phyloP scores from a whole-genome alignment of 2,888 invertebrate genomes.

The Meteorus colon region DNA sequence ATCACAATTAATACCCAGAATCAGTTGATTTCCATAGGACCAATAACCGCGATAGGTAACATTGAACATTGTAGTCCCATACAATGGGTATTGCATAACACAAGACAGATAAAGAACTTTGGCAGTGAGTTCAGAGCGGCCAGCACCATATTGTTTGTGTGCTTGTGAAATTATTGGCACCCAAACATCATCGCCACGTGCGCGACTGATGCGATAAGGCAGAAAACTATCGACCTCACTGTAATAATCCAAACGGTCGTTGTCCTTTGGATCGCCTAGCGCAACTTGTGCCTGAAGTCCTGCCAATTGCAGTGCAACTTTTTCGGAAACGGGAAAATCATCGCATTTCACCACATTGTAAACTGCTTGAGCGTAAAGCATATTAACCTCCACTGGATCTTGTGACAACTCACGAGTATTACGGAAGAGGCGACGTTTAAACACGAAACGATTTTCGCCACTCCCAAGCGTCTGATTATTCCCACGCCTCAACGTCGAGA shows the following conservation, averaged over 20 bases:
- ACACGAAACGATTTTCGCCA: conserved; percentile 93
- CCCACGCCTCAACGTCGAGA: conserved; percentile 76
- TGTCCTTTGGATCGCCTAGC: conserved; percentile 88
- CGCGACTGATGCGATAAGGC: conserved; percentile 86
- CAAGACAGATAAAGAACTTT: conserved; percentile 95
- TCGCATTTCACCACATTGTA: conserved; percentile 96
- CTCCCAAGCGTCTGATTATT: conserved; percentile 82
- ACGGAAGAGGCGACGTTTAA: conserved; percentile 91
- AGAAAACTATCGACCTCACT: conserved; percentile 93
- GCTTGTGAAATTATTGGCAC: conserved; percentile 90
- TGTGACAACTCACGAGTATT: conserved; percentile 92
- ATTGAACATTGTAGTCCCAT: conserved; percentile 89
- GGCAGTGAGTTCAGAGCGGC: conserved; percentile 91
- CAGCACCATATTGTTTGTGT: conserved; percentile 93
- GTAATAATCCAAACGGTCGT: conserved; percentile 88
- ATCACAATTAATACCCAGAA: conserved; percentile 92
- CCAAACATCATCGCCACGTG: conserved; percentile 89
- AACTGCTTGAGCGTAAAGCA: conserved; percentile 95
- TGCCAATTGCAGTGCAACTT: conserved; percentile 93
- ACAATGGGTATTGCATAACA: conserved; percentile 96
- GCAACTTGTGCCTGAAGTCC: conserved; percentile 96
- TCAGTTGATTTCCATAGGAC: conserved; percentile 84
- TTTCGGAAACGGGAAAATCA: conserved; percentile 95
- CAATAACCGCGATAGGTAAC: conserved; percentile 96
- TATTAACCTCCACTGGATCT: conserved; percentile 95